Evolutionary conservation across 2,113 vertebrate genomes (phyloP).

Genomic region (Hyperopisus bebe): DNA sequence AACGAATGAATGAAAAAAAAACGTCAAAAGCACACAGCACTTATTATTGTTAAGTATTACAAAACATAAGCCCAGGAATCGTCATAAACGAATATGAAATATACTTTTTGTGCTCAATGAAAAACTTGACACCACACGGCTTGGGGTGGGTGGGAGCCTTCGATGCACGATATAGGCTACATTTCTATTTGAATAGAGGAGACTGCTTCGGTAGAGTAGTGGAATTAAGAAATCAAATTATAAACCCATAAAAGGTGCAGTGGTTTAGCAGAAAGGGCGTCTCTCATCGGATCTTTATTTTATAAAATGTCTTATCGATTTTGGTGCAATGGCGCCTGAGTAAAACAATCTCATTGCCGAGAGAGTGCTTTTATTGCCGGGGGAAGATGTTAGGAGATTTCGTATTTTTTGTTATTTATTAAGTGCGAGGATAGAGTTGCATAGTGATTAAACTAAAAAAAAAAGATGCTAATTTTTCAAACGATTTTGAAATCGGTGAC

Average conservation of each 20-base stretch:
- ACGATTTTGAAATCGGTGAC: background rate
- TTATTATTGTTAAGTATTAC: background rate
- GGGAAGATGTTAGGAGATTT: background rate
- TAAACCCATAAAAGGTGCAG: background rate
- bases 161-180: background rate
- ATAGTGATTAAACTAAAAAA: background rate
- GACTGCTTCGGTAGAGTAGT: background rate
- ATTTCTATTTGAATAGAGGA: background rate
- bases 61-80: background rate
- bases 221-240: conserved; percentile 3
- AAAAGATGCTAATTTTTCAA: background rate
- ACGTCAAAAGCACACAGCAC: background rate
- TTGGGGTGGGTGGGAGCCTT: background rate
- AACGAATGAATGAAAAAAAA: background rate
- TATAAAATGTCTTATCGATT: background rate
- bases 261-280: background rate
- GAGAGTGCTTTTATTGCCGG: background rate
- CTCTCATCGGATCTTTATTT: background rate
- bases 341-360: background rate
- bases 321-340: background rate
- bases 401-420: background rate
- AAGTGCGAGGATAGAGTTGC: background rate
- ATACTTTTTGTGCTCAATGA: background rate
- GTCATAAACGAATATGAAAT: background rate
- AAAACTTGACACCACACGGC: background rate